phyloP scores from a whole-genome alignment of 2,113 vertebrate species.

The Mohoua ochrocephala region DNA sequence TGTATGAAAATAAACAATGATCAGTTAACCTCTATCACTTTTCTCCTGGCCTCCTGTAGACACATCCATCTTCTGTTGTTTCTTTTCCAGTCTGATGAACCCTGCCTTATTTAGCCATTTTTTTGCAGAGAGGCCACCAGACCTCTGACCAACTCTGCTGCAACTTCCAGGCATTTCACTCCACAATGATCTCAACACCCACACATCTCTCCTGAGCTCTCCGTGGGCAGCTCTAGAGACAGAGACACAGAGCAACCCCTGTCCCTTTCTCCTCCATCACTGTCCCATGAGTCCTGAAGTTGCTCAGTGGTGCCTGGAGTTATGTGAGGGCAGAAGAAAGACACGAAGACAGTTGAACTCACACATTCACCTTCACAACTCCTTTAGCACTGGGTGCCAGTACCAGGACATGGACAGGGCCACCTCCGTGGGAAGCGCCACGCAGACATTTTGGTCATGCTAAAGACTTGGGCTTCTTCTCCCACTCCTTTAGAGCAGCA shows the following conservation, averaged over 20 bases:
- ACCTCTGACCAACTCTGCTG: background rate
- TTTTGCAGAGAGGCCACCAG: background rate
- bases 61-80: background rate
- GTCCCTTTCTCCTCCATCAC: background rate
- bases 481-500: background rate
- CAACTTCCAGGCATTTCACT: background rate
- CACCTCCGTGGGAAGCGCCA: background rate
- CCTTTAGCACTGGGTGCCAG: background rate
- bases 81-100: background rate
- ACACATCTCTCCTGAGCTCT: background rate
- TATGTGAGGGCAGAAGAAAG: background rate
- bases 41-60: background rate
- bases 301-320: background rate
- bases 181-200: background rate
- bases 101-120: background rate
- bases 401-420: background rate
- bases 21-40: background rate
- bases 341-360: background rate
- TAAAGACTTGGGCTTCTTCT: background rate
- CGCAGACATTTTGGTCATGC: accelerated
- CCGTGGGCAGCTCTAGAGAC: background rate
- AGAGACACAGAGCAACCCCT: background rate
- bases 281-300: background rate
- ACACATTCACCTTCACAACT: background rate
- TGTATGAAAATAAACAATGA: background rate